Evolutionary conservation across 1,140 invertebrate species (phyloP).

Genomic region (Polypedilum vanderplanki): DNA sequence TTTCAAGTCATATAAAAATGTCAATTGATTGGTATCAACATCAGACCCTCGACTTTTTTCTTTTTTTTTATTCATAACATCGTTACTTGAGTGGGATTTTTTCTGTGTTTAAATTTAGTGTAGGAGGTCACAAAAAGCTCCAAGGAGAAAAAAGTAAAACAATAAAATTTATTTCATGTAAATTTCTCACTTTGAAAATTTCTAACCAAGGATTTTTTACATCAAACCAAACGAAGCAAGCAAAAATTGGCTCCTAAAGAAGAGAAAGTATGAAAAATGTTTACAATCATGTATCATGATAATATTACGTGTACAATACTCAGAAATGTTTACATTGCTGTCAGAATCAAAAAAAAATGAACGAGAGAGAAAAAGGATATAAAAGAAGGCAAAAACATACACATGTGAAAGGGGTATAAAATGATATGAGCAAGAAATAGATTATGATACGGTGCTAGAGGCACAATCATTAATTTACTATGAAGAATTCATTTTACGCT

Average conservation of each 20-base stretch:
- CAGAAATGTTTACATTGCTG: constrained; percentile 11
- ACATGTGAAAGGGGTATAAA: neutral
- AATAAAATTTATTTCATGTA: too few relatives aligned
- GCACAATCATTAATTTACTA: constrained; percentile 14
- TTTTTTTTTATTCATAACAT: too few relatives aligned
- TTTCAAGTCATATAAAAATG: too few relatives aligned
- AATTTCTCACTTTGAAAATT: neutral
- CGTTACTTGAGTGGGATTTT: too few relatives aligned
- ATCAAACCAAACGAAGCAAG: neutral
- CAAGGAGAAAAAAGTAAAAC: too few relatives aligned
- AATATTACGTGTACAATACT: constrained; percentile 13
- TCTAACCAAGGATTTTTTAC: neutral
- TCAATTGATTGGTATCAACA: too few relatives aligned
- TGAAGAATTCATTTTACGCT: constrained; percentile 18
- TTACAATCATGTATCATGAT: constrained; percentile 18
- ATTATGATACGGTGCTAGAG: neutral
- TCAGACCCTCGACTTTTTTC: too few relatives aligned
- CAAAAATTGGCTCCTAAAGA: neutral
- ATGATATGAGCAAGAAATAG: neutral
- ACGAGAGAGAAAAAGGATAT: neutral
- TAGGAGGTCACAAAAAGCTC: too few relatives aligned
- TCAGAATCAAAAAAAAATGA: constrained; percentile 11
- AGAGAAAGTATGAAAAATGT: neutral
- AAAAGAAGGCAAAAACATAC: neutral
- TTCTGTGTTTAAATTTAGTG: too few relatives aligned